Conservation (phyloP, 2,888 invertebrate genomes). For the Laothoe populi region DNA sequence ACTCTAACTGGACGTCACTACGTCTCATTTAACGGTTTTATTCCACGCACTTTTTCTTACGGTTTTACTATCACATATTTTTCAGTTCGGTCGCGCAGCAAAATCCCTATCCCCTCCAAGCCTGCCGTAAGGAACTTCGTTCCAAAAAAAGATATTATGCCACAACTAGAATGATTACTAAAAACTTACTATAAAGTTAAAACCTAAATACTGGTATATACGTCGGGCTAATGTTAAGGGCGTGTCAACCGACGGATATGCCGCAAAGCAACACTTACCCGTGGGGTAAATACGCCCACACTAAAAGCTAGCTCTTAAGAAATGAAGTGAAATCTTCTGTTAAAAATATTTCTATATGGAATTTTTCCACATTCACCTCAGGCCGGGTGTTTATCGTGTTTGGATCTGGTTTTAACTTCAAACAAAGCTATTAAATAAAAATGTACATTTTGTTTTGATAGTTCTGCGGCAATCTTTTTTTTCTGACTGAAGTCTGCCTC, state of each 20-base stretch:
- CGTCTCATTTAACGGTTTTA: too few species aligned
- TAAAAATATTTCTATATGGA: constrained; percentile 24
- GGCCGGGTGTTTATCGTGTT: constrained; percentile 1
- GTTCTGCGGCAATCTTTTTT: too few species aligned
- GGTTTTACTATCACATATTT: too few species aligned
- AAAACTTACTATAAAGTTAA: constrained; percentile 6
- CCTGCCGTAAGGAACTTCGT: too few species aligned
- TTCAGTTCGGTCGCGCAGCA: too few species aligned
- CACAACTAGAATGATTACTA: too few species aligned
- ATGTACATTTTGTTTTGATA: too few species aligned
- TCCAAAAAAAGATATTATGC: too few species aligned
- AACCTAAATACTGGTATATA: constrained; percentile 13
- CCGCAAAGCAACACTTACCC: constrained; percentile 51
- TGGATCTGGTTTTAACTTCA: neutral
- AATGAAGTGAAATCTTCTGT: constrained; percentile 38
- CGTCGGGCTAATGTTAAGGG: constrained; percentile 53
- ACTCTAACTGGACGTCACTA: too few species aligned
- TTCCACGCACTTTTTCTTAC: too few species aligned
- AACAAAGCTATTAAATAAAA: neutral
- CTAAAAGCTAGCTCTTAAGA: constrained; percentile 51
- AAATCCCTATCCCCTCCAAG: too few species aligned
- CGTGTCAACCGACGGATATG: constrained; percentile 54
- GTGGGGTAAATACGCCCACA: constrained; percentile 41
- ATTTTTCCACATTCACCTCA: neutral
- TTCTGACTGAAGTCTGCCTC: too few species aligned